Conservation (phyloP, 2,113 vertebrate genomes). For the Willisornis vidua region DNA sequence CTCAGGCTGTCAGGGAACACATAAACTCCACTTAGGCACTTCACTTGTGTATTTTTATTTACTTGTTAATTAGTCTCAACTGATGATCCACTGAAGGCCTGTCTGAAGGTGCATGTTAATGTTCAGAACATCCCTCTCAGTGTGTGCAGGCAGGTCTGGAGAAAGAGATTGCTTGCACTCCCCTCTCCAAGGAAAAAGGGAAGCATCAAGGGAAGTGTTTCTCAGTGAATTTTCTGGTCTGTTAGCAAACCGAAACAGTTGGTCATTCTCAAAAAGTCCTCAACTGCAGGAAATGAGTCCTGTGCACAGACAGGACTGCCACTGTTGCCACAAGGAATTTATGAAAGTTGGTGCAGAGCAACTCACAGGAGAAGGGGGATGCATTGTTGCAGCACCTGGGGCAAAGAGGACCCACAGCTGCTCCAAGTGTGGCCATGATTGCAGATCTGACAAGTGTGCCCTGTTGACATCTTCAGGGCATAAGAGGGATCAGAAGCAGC, state of each 20-base stretch:
- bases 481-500: neutral
- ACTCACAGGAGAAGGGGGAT: neutral
- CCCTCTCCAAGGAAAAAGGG: neutral
- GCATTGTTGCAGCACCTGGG: neutral
- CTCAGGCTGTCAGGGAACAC: neutral
- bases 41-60: neutral
- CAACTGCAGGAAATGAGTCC: neutral
- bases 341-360: fast-evolving
- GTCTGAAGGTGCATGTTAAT: neutral
- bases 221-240: neutral
- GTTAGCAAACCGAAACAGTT: neutral
- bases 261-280: neutral
- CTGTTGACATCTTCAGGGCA: neutral
- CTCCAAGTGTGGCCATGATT: neutral
- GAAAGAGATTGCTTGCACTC: neutral
- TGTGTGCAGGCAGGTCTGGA: neutral
- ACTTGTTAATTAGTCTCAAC: neutral
- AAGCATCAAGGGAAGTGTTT: neutral
- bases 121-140: neutral
- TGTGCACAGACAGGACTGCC: neutral
- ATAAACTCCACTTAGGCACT: neutral
- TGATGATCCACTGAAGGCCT: neutral
- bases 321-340: neutral
- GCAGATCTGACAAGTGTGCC: neutral
- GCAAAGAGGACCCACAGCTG: neutral